Evolutionary conservation across 2,113 vertebrate species (phyloP), one percentile per base, ranked within the genome.

Genomic region (Seriola quinqueradiata): DNA sequence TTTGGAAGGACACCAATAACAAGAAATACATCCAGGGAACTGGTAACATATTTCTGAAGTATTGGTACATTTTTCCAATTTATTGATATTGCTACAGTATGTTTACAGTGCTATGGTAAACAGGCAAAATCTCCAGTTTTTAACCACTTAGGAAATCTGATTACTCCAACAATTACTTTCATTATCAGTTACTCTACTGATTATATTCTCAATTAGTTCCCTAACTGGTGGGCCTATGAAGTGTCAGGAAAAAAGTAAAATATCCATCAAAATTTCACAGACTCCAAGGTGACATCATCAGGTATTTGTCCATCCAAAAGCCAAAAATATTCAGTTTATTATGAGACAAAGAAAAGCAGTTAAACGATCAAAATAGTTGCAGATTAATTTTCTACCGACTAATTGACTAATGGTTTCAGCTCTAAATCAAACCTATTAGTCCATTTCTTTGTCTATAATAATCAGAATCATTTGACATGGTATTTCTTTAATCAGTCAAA

Each of bases 21-120:
- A n/a, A 65, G 1, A 79, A 84, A 66, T 28, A 46, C 9, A 63
- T 25, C 3, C 19, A 17, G 16, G 44, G 60, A 72, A 75, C 48
- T 44, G 16, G 23, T 54, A 19, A 70, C 36, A 17, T 70, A 23
- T 32, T 66, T 28, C 44, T 34, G 36, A n/a, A 60, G 55, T 3
- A 71, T 60, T 63, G 3, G 11, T 42, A 8, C 4, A 58, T 66
- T 42, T 70, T 72, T 23, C 72, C 3, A 55, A 63, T 58, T 48
- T 48, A 57, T 75, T 69, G 21, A 42, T 75, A 70, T 36, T 40
- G 6, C 13, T 44, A 34, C 13, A 44, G 3, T 14, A 36, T 17
- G 5, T 57, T 40, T 42, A 8, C 11, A 54, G 6, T 8, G 3
- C 21, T n/a, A 3, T 10, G 8, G 19, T 4, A 75, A 59, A 74